Evolutionary conservation across 2,888 invertebrate genomes (phyloP).

Genomic region (Melipona beecheii): DNA sequence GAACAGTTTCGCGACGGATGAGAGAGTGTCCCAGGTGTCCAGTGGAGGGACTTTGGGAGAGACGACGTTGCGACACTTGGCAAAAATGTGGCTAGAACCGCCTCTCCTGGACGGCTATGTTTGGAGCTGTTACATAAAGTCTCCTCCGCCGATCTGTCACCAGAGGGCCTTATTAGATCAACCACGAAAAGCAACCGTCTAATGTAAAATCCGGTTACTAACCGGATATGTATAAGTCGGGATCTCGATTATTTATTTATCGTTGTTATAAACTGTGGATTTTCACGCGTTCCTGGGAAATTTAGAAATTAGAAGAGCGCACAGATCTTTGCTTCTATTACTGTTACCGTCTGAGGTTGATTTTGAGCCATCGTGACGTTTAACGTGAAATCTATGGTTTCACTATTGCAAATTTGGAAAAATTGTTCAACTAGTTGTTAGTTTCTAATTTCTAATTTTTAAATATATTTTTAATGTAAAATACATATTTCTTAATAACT

Average conservation of each 20-base stretch:
- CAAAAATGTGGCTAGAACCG: conserved; percentile 64
- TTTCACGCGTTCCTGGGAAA: background rate
- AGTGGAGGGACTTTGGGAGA: conserved; percentile 31
- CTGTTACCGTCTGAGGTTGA: too few relatives aligned
- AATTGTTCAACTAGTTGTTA: too few relatives aligned
- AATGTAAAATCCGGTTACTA: conserved; percentile 23
- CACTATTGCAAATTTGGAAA: too few relatives aligned
- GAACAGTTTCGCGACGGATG: conserved; percentile 14
- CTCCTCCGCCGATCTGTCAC: conserved; percentile 54
- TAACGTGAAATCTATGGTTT: too few relatives aligned
- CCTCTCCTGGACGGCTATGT: conserved; percentile 46
- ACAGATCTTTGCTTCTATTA: background rate
- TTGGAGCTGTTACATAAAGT: conserved; percentile 63
- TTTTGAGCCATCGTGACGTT: too few relatives aligned
- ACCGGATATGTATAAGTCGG: conserved; percentile 2
- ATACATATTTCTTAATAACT: too few relatives aligned
- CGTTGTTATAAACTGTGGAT: too few relatives aligned
- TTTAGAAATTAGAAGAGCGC: background rate
- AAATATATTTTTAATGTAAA: too few relatives aligned
- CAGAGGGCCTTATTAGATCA: conserved; percentile 44
- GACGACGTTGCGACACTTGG: conserved; percentile 60
- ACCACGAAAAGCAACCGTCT: conserved; percentile 37
- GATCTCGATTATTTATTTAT: background rate
- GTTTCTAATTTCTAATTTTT: too few relatives aligned
- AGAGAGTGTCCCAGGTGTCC: conserved; percentile 22